A percentile compares a stretch with the other conserved stretches of the same genome.
phyloP scores from a whole-genome alignment of 2,888 invertebrate species.

The Melipona beecheii region DNA sequence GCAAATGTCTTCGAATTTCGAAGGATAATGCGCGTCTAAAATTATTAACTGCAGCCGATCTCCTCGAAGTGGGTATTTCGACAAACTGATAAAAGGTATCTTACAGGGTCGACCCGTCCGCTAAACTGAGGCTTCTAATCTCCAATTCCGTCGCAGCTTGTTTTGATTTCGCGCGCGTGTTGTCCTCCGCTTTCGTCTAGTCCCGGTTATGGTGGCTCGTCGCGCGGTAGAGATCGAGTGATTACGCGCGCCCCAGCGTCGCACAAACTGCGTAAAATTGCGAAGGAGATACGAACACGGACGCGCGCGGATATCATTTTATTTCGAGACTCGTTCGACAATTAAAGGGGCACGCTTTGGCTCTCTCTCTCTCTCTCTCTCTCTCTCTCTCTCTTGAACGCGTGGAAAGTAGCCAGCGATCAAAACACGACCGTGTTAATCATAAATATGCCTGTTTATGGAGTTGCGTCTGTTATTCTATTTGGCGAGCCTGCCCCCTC shows the following conservation, averaged over 20 bases:
- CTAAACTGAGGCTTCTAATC: background rate
- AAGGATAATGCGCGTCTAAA: fast-evolving
- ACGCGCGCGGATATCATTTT: slow-evolving; percentile 37
- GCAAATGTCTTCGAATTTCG: background rate
- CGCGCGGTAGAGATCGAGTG: slow-evolving; percentile 65
- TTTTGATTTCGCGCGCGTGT: background rate
- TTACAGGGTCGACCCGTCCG: background rate
- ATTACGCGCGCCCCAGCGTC: slow-evolving; percentile 57
- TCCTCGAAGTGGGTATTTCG: background rate
- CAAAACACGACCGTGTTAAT: slow-evolving; percentile 43
- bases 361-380: background rate
- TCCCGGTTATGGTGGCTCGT: slow-evolving; percentile 55
- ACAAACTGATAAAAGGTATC: background rate
- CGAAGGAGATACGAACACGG: slow-evolving; percentile 57
- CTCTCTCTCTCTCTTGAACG: background rate
- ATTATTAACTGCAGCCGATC: background rate
- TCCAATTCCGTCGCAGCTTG: background rate
- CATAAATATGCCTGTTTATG: slow-evolving; percentile 52
- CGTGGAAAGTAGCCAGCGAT: background rate
- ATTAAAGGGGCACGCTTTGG: slow-evolving; percentile 36
- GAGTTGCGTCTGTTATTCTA: background rate
- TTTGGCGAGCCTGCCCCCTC: background rate
- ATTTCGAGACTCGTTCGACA: slow-evolving; percentile 49
- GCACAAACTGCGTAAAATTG: slow-evolving; percentile 80
- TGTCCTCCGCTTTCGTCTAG: slow-evolving; percentile 19